Evolutionary conservation across 2,113 vertebrate genomes (phyloP), one percentile per base, ranked within the genome.

Genomic region (Proterorhinus semilunaris): DNA sequence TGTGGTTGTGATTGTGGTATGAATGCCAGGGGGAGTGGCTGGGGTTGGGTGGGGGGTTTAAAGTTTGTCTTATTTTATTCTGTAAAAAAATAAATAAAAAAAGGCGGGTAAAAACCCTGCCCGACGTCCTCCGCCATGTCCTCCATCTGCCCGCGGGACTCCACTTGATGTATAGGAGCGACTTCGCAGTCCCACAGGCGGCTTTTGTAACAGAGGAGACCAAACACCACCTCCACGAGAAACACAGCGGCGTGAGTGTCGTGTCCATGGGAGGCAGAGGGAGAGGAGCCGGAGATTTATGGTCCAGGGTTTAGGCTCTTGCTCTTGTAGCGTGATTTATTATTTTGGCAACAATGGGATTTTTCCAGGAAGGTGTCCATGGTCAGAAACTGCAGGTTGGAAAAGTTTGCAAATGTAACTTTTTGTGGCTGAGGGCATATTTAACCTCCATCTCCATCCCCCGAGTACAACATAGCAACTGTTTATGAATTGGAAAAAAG

Each of bases 271-370:
- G 62, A 46, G 66, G 54, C 8, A 6, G 58, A 68, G 3, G 12
- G 15, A 43, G 62, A 59, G 10, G 16, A 69, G 51, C 7, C 48
- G 44, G 68, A 79, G 80, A 83, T 83, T 79, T 76, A 78, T 77
- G 61, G 67, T 59, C 51, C 62, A 50, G 61, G 66, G 71, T 83
- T 79, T 79, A 74, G 67, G 70, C 57, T 78, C 78, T 72, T 74
- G 75, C 74, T 76, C 73, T 58, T 65, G 17, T 69, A 67, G 68
- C 59, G 68, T 78, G 70, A 84, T 79, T 82, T 68, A 80, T 78
- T 71, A 52, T 47, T 46, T 62, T 45, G n/a, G n/a, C 43, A 46
- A 9, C 5, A n/a, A 4, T 16, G n/a, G 9, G n/a, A n/a, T 36
- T 36, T 43, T 36, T 62, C 15, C 15, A 46, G 8, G 46, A 46